Conservation (phyloP, 2,113 vertebrate species). For the Guaruba guarouba region DNA sequence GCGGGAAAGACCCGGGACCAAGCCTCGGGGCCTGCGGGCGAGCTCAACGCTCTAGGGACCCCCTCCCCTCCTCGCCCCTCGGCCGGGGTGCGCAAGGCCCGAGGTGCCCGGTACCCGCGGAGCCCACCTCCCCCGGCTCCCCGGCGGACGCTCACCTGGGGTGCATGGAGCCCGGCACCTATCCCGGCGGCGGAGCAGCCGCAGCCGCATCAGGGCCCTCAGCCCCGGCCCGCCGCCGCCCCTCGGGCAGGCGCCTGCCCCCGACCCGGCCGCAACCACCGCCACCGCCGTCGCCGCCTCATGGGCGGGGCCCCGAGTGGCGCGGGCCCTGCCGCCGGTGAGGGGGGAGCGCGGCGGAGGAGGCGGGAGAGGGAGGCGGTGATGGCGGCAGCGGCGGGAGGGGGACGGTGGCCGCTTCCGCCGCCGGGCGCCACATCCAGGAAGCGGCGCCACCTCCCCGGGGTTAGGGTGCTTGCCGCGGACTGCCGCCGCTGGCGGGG, state of each 20-base stretch:
- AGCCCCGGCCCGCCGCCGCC: neutral
- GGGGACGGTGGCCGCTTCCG: neutral
- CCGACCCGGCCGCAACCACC: neutral
- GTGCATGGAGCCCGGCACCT: conserved; percentile 33
- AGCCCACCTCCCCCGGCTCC: neutral
- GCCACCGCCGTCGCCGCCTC: neutral
- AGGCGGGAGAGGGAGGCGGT: neutral
- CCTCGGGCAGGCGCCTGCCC: neutral
- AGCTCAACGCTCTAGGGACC: neutral
- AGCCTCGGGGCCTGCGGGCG: neutral
- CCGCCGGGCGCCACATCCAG: neutral
- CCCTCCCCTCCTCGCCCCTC: neutral
- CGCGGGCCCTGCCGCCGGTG: neutral
- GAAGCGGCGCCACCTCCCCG: neutral
- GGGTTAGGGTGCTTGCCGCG: neutral
- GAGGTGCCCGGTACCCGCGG: neutral
- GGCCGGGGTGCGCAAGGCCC: neutral
- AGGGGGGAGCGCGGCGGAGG: neutral
- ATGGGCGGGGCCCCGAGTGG: neutral
- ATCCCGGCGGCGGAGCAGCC: neutral
- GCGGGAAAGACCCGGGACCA: neutral
- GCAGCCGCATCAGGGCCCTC: conserved; percentile 20
- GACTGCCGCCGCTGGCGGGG: neutral
- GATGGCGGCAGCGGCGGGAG: neutral
- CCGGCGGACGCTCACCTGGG: conserved; percentile 64